Base-by-base conservation (phyloP, 1,140 invertebrate genomes). In the Hypsibius dujardini region DNA sequence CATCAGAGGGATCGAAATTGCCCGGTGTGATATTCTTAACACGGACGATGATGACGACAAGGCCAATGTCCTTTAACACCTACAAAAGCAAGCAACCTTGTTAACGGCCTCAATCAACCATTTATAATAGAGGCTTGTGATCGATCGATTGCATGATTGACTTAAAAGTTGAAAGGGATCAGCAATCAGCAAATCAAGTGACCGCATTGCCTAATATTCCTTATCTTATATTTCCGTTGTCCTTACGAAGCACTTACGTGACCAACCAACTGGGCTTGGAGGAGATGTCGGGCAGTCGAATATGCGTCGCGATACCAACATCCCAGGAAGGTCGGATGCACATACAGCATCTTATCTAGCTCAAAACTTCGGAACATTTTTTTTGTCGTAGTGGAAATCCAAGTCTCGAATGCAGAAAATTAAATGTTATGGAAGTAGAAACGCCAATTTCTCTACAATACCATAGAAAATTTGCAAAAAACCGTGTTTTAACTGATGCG, bases 1-100 rank as follows among this genome's bases (percentile, higher is more conserved):
- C 62, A 42, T 67, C 62, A 7, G 42, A 12, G 62, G 62, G 62
- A 67, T 67, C 62, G 42, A 67, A 67, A 67, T 67, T 15, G 3
- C 42, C 62, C 12, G 12, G 12, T 42, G 0, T 67, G 12, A 67
- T 42, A 42, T 42, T 45, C 12, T 7, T 7, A 7, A 67, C 42
- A 67, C 42, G 12, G 7, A 42, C 45, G 3, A 67, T 42, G 12
- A 67, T 42, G 12, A 67, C 62, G 3, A 67, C 62, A 7, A 67
- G 45, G 7, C 62, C 62, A 12, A 67, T 42, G 12, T 45, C 42
- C 42, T 67, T 12, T 42, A 67, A 67, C 45, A 67, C 42, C 62
- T 67, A 42, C 12, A 67, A 67, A 28, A 28, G 28, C 28, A 28
- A 28, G 28, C 28, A 28, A 28, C 28, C 28, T 28, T 28, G 28